Evolutionary conservation across 1,140 invertebrate species (phyloP).

Genomic region (Teleopsis dalmanni): DNA sequence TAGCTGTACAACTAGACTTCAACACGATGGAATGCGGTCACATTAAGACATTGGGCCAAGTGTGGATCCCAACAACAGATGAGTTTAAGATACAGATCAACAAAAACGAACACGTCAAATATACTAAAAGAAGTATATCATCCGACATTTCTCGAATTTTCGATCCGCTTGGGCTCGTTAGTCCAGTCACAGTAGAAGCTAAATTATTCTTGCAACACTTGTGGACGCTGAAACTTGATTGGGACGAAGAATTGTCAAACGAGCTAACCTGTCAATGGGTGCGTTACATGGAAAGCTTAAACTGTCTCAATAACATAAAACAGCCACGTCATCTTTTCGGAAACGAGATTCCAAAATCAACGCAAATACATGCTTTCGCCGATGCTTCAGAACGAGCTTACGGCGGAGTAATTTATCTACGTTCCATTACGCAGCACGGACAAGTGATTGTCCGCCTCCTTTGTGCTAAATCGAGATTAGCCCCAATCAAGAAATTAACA

Average conservation of each 20-base stretch:
- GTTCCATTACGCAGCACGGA: no score
- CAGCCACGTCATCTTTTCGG: no score
- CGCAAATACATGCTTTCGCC: slow-evolving; percentile 28
- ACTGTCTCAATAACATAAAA: no score
- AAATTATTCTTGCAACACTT: slow-evolving; percentile 4
- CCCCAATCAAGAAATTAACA: no score
- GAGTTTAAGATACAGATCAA: slow-evolving; percentile 10
- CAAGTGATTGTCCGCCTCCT: no score
- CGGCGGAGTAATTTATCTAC: no score
- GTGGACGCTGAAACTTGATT: slow-evolving; percentile 2
- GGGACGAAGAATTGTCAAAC: background rate
- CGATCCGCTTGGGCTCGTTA: background rate
- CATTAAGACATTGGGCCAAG: no score
- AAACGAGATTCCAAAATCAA: no score
- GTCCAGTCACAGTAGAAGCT: background rate
- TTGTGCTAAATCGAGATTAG: no score
- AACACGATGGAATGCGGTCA: no score
- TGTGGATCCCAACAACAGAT: slow-evolving; percentile 10
- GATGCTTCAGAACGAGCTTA: slow-evolving; percentile 31
- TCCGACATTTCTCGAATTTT: background rate
- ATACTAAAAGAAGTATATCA: slow-evolving; percentile 13
- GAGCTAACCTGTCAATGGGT: background rate
- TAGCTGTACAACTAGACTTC: background rate
- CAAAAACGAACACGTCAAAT: slow-evolving; percentile 19
- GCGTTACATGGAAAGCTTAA: no score